Percentiles rank a stretch among this genome's conserved stretches.
Conservation (phyloP, 1,140 invertebrate genomes). For the Drosophila paulistorum region DNA sequence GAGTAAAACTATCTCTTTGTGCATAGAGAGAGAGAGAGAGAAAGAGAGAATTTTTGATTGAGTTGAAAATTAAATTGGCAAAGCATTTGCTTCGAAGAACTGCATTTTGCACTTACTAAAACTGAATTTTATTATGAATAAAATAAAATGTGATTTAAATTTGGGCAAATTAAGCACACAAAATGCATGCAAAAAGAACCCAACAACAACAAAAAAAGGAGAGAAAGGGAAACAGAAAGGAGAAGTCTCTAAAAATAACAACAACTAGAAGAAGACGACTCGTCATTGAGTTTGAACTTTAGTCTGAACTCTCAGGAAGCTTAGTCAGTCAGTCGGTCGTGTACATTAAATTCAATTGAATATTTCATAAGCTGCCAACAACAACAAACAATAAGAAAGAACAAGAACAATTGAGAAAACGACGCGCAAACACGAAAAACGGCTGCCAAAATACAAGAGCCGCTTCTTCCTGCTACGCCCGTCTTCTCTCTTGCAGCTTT, state of each 20-base stretch:
- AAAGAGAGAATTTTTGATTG: not conserved
- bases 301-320: conserved; percentile 20
- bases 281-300: conserved; percentile 13
- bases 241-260: not conserved
- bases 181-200: conserved; percentile 31
- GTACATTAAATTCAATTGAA: conserved; percentile 70
- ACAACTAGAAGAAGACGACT: not conserved
- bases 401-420: conserved; percentile 30
- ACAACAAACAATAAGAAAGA: conserved; percentile 39
- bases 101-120: conserved; percentile 11
- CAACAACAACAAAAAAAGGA: not conserved
- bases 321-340: conserved; percentile 64
- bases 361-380: conserved; percentile 67
- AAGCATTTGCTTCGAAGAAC: not conserved
- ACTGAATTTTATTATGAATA: conserved; percentile 4
- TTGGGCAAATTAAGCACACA: not conserved
- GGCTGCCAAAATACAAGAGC: conserved; percentile 48
- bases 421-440: conserved; percentile 46
- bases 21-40: not conserved
- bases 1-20: not conserved
- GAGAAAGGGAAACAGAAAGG: not conserved
- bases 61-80: not conserved
- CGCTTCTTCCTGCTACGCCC: not conserved
- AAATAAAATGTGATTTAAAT: not conserved
- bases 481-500: too few species aligned